phyloP scores from a whole-genome alignment of 2,797 vertebrate genomes.

The Bryconaethiops microstoma region DNA sequence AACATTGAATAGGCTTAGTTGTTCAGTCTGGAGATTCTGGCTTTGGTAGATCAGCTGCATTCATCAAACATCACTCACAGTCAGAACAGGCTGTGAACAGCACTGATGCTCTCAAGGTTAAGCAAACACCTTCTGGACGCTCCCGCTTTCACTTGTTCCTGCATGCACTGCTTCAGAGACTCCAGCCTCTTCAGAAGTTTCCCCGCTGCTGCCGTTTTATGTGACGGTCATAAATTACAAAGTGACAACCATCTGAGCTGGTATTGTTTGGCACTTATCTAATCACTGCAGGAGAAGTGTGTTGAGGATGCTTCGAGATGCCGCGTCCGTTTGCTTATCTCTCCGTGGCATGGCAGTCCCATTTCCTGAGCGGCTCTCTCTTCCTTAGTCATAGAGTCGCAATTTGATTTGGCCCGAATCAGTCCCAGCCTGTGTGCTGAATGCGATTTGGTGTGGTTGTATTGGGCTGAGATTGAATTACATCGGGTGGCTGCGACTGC shows the following conservation, averaged over 20 bases:
- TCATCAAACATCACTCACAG: neutral
- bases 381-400: slow-evolving; percentile 60
- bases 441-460: slow-evolving; percentile 78
- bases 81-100: neutral
- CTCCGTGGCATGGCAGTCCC: slow-evolving; percentile 63
- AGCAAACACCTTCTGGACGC: neutral
- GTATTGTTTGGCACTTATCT: slow-evolving; percentile 53
- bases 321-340: slow-evolving; percentile 72
- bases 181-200: slow-evolving; percentile 17
- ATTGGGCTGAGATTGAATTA: slow-evolving; percentile 75
- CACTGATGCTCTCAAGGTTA: neutral
- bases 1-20: neutral
- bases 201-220: slow-evolving; percentile 8
- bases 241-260: slow-evolving; percentile 19
- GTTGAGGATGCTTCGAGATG: slow-evolving; percentile 48
- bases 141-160: neutral
- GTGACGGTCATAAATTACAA: slow-evolving; percentile 20
- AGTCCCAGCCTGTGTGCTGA: slow-evolving; percentile 71
- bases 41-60: no score
- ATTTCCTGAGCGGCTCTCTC: slow-evolving; percentile 68
- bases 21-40: neutral
- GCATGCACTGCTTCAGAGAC: neutral
- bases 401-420: slow-evolving; percentile 76
- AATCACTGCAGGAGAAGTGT: slow-evolving; percentile 50
- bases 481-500: slow-evolving; percentile 47